Conservation (phyloP, 53 echinoderm and acorn worm genomes). For the Stichopus horrens region DNA sequence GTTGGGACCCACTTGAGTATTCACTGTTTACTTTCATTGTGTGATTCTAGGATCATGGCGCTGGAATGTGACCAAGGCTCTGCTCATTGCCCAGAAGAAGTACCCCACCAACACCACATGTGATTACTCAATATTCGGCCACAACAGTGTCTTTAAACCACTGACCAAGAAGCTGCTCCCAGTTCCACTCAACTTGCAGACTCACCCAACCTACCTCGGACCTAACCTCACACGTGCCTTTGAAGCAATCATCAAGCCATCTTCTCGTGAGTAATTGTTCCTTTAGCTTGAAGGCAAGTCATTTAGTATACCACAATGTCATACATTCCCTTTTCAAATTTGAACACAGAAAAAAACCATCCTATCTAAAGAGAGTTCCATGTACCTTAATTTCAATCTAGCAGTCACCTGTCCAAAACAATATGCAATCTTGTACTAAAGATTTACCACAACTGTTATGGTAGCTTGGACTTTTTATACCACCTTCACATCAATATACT, state of each 20-base stretch:
- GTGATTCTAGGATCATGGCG: slow-evolving; percentile 73
- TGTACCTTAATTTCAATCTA: too few species aligned
- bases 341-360: too few species aligned
- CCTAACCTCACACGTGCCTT: slow-evolving; percentile 80
- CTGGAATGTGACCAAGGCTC: slow-evolving; percentile 92
- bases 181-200: slow-evolving; percentile 69
- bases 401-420: too few species aligned
- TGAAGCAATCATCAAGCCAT: slow-evolving; percentile 91
- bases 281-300: too few species aligned
- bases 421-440: too few species aligned
- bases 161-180: slow-evolving; percentile 66
- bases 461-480: too few species aligned
- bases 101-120: slow-evolving; percentile 48
- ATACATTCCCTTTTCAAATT: too few species aligned
- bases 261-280: slow-evolving; percentile 66
- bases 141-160: slow-evolving; percentile 56
- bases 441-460: too few species aligned
- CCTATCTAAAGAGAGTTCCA: too few species aligned
- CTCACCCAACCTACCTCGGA: slow-evolving; percentile 76
- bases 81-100: slow-evolving; percentile 69
- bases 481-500: too few species aligned
- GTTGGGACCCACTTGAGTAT: too few species aligned
- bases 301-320: too few species aligned
- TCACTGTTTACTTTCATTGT: neutral
- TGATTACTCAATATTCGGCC: slow-evolving; percentile 60